A percentile compares a stretch with the other conserved stretches of the same genome.
Evolutionary conservation across 2,888 invertebrate species (phyloP).

Genomic region (Epinotia ramella): DNA sequence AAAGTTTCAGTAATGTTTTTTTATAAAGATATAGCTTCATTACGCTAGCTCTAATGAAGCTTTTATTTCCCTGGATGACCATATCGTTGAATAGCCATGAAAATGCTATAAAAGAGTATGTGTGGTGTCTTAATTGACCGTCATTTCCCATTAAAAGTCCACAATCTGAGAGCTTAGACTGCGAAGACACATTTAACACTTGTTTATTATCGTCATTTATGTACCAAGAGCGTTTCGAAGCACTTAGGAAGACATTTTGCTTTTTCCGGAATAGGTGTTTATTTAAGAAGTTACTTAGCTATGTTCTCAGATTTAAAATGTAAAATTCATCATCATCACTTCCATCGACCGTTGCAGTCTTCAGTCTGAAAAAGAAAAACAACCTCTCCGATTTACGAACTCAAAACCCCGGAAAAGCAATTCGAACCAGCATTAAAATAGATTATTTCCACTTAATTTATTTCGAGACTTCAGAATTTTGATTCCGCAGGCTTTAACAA

Average conservation of each 20-base stretch:
- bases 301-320: neutral
- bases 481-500: conserved; percentile 28
- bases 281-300: conserved; percentile 5
- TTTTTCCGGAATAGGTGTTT: conserved; percentile 1
- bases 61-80: conserved; percentile 23
- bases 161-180: neutral
- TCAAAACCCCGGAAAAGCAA: neutral
- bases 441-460: conserved; percentile 9
- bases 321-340: neutral
- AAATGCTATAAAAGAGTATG: conserved; percentile 8
- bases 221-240: neutral
- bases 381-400: conserved; percentile 7
- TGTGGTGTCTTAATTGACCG: neutral
- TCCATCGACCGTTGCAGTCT: neutral
- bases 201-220: conserved; percentile 13
- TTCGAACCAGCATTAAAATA: conserved; percentile 11
- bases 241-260: conserved; percentile 11
- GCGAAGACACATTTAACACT: conserved; percentile 4
- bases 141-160: conserved; percentile 4
- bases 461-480: conserved; percentile 17
- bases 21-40: neutral
- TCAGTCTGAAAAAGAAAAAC: neutral
- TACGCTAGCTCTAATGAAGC: conserved; percentile 2
- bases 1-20: neutral
- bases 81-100: conserved; percentile 14